Base-by-base conservation (phyloP, 2,113 vertebrate species). In the Acinonyx jubatus region DNA sequence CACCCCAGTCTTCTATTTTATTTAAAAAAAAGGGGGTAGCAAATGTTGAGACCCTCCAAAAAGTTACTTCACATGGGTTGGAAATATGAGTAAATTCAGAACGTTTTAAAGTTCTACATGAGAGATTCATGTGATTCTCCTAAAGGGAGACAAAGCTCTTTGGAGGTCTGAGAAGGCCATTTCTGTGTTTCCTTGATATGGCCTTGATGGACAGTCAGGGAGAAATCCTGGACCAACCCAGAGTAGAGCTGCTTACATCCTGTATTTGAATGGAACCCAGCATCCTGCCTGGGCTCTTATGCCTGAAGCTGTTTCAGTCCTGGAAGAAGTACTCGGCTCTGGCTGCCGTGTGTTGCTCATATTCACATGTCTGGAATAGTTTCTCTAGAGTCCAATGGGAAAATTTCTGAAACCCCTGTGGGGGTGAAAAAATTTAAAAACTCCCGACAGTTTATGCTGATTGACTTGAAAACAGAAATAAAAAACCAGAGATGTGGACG, bases 391-490 rank as follows among this genome's bases (percentile, higher is more conserved):
- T 87, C 31, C 63, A 95, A 9, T 81, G 61, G 23, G 1, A 74
- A 92, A 78, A n/a, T 92, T 94, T 65, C 76, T 79, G 74, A 73
- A 93, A 84, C 13, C n/a, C 29, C 66, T 0, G 5, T 5, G 2
- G 45, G 33, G 9, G 31, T n/a, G 11, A 38, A 63, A 89, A 78
- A 23, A 57, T 38, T 80, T n/a, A 1, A 27, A 83, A 80, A 87
- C 55, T 95, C 81, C 45, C 38, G 65, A 7, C 57, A 19, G 89
- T 92, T 68, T 87, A 23, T 86, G 41, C 33, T 52, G 74, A 45
- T 57, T 74, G 81, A 57, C 88, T 89, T 52, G 36, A 78, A 93
- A 89, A 90, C 63, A 87, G 91, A 88, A 55, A 45, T 21, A 68
- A 13, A 73, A 94, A 88, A 25, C 25, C 55, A 76, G 0, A 45